Evolutionary conservation across 2,797 vertebrate genomes (phyloP), one percentile per base, ranked within the genome.

Genomic region (Sternarchorhynchus goeldii): DNA sequence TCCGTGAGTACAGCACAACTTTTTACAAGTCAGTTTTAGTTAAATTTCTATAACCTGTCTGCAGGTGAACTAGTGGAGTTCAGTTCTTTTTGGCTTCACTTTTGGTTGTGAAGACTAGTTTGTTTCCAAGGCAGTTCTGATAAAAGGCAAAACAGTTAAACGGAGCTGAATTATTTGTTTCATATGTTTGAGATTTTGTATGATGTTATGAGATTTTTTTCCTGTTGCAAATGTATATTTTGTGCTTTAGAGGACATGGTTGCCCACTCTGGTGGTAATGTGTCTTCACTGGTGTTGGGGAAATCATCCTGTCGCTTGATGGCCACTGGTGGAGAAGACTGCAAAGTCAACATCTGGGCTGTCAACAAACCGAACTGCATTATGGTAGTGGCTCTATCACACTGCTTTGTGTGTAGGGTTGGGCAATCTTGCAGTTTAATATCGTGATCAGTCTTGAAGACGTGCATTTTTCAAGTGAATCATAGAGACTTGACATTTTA

Each of bases 291-390:
- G 75, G 93, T 95, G 36, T 83, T 99, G 90, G 97, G 95, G 18
- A 97, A 96, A 77, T 95, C 90, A n/a, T 97, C 97, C 0, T 95
- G 96, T 36, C 94, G 97, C 50, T 92, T 99, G 78, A 89, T 99
- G 86, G 97, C 95, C 16, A 98, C 96, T 0, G 97, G 97, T 0
- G 97, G 97, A 69, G 95, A 98, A 17, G 97, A 99, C 90, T 98
- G 96, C 86, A 91, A 92, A 0, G 97, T 99, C 77, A 98, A 99
- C 88, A 92, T 99, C 84, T 99, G 96, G 97, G 94, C 95, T 0
- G 93, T 99, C 77, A 97, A 91, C 93, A 98, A 98, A 87, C 93
- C 96, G 76, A 98, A 97, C 93, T 99, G 96, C 89, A 95, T 99
- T 87, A 98, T 99, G 96, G 97, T 99, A 90, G 75, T 76, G 20